These are phyloP conservation scores for Acanthurus lineatus DNA, from an alignment of 2,797 vertebrate genomes.

Conservation along the genomic window DNA sequence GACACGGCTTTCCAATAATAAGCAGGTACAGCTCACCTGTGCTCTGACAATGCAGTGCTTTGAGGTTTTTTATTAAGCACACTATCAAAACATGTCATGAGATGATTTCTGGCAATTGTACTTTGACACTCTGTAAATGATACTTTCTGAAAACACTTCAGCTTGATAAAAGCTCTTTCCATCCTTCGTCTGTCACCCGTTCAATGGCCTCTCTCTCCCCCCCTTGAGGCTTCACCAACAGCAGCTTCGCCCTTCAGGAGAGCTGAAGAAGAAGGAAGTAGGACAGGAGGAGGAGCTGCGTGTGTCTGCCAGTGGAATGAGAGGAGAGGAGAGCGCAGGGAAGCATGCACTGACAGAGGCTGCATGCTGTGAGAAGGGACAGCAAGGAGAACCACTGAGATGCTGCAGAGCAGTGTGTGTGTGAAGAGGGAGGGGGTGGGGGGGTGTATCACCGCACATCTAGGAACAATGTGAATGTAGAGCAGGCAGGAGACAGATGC, in stretches of 20 bases:
- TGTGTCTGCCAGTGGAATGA: conserved; percentile 37
- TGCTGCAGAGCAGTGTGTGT: conserved; percentile 40
- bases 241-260: conserved; percentile 70
- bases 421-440: too few relatives aligned
- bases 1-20: conserved; percentile 35
- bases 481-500: conserved; percentile 59
- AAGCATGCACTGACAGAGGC: conserved; percentile 14
- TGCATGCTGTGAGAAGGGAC: conserved; percentile 43
- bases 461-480: conserved; percentile 52
- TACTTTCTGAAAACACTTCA: conserved; percentile 18
- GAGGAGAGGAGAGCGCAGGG: conserved; percentile 10
- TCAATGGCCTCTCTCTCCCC: not conserved
- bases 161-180: conserved; percentile 23
- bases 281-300: conserved; percentile 72
- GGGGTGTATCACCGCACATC: conserved; percentile 44
- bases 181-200: conserved; percentile 8
- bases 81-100: conserved; percentile 20
- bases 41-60: conserved; percentile 36
- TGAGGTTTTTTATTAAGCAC: conserved; percentile 10
- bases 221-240: conserved; percentile 13
- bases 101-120: conserved; percentile 29
- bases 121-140: conserved; percentile 25
- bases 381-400: conserved; percentile 39
- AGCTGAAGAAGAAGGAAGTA: conserved; percentile 75
- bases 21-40: conserved; percentile 31